These are phyloP conservation scores for Felis chaus DNA, from an alignment of 2,113 vertebrate species.

Conservation along the genomic window DNA sequence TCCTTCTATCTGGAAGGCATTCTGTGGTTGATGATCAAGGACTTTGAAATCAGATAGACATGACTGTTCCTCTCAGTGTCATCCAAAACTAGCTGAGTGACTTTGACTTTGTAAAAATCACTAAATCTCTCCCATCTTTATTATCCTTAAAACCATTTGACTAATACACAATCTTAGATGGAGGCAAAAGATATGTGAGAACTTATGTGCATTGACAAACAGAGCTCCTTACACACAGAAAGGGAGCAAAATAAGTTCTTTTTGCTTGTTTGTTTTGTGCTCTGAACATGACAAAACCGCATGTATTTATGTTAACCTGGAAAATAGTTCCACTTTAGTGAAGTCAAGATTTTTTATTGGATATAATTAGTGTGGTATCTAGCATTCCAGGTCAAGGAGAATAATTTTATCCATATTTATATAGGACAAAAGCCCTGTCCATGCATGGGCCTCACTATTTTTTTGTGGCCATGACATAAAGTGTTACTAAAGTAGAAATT, in stretches of 20 bases:
- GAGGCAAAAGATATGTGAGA: neutral
- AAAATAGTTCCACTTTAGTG: neutral
- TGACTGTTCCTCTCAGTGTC: neutral
- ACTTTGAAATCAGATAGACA: neutral
- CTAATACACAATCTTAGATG: neutral
- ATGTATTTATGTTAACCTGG: neutral
- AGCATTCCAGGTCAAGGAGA: neutral
- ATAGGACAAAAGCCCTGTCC: neutral
- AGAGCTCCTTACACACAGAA: neutral
- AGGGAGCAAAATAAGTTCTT: neutral
- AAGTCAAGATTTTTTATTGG: neutral
- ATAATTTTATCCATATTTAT: neutral
- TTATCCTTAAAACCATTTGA: neutral
- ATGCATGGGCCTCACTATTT: neutral
- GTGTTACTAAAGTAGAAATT: neutral
- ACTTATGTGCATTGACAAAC: neutral
- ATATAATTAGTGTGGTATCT: neutral
- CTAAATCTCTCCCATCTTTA: neutral
- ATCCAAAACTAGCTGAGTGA: neutral
- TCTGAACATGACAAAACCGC: neutral
- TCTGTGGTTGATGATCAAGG: neutral
- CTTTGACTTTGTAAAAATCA: neutral
- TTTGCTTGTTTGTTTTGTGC: neutral
- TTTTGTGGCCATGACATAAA: neutral
- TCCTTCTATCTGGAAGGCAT: neutral